Evolutionary conservation across 2,113 vertebrate species (phyloP).

Genomic region (Tursiops truncatus): DNA sequence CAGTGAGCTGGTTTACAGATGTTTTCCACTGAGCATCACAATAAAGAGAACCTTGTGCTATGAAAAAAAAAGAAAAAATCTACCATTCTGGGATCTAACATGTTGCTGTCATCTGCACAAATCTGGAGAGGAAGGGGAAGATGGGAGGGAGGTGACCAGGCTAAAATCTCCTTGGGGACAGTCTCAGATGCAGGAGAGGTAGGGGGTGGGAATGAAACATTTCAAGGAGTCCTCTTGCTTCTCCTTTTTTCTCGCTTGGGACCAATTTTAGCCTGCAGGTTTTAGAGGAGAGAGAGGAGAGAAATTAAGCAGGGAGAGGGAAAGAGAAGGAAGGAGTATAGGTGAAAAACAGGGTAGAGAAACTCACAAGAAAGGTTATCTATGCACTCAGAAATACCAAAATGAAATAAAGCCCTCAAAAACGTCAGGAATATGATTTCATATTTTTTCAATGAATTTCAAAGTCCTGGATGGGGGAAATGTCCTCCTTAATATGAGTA

Average conservation of each 20-base stretch:
- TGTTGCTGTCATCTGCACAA: not conserved
- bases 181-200: not conserved
- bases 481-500: not conserved
- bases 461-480: not conserved
- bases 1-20: slow-evolving; percentile 81
- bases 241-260: not conserved
- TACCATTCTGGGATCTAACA: not conserved
- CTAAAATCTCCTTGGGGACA: not conserved
- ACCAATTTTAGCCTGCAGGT: not conserved
- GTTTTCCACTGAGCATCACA: slow-evolving; percentile 83
- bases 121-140: not conserved
- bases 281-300: not conserved
- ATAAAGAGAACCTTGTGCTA: slow-evolving; percentile 84
- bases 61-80: not conserved
- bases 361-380: not conserved
- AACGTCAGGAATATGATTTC: not conserved
- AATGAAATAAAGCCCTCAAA: not conserved
- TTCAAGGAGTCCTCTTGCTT: not conserved
- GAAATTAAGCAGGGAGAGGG: not conserved
- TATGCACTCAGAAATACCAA: not conserved
- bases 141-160: not conserved
- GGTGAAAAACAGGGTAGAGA: not conserved
- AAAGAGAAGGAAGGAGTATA: not conserved
- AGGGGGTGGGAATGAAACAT: not conserved
- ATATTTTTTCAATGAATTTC: not conserved